phyloP scores from a whole-genome alignment of 2,888 invertebrate genomes.

The Smittia sp. region DNA sequence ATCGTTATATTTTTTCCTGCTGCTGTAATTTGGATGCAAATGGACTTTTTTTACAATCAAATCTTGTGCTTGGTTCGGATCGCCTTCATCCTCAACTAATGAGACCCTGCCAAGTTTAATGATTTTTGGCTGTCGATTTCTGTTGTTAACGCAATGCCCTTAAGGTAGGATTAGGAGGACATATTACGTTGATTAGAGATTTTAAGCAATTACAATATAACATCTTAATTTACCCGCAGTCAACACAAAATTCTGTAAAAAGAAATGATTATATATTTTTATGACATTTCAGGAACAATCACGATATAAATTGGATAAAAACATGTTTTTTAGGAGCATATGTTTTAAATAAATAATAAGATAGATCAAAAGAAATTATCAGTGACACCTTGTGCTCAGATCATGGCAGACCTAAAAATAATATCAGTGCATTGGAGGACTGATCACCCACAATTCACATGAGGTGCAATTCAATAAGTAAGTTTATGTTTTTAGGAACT shows the following conservation, averaged over 20 bases:
- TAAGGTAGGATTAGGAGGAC: conserved; percentile 32
- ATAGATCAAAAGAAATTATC: too few relatives aligned
- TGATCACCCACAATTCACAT: too few relatives aligned
- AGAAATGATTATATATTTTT: not conserved
- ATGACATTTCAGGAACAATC: too few relatives aligned
- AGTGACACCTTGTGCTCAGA: too few relatives aligned
- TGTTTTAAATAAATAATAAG: too few relatives aligned
- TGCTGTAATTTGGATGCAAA: conserved; percentile 42
- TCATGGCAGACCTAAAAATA: too few relatives aligned
- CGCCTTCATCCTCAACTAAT: conserved; percentile 30
- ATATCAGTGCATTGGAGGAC: too few relatives aligned
- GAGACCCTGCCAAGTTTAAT: conserved; percentile 43
- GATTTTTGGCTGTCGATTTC: conserved; percentile 32
- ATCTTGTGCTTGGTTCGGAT: conserved; percentile 4
- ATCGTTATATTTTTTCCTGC: conserved; percentile 44
- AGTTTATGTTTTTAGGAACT: not conserved
- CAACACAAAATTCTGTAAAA: conserved; percentile 26
- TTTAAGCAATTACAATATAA: too few relatives aligned
- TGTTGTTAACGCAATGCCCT: conserved; percentile 43
- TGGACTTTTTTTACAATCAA: conserved; percentile 36
- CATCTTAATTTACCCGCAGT: conserved; percentile 31
- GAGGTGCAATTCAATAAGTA: too few relatives aligned
- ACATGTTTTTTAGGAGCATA: too few relatives aligned
- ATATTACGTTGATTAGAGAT: not conserved
- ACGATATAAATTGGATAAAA: not conserved